Evolutionary conservation across 2,888 invertebrate species (phyloP).

Genomic region (Drosophila anceps): DNA sequence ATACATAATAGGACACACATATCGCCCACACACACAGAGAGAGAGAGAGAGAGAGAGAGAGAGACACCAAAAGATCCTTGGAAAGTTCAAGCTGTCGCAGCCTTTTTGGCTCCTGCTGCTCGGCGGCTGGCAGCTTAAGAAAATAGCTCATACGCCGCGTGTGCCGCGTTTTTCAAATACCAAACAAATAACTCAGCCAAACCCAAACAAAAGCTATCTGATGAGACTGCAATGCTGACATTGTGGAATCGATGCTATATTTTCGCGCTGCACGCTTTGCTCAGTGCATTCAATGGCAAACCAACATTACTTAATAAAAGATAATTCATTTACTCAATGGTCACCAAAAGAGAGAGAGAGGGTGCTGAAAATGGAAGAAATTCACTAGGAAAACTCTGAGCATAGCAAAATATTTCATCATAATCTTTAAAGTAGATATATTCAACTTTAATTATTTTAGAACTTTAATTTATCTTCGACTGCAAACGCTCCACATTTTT

Average conservation of each 20-base stretch:
- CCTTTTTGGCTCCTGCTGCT: conserved; percentile 45
- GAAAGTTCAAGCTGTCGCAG: conserved; percentile 63
- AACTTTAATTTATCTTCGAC: background rate
- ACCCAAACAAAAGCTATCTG: conserved; percentile 29
- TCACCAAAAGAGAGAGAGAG: background rate
- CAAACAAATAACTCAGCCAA: conserved; percentile 57
- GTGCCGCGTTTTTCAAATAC: conserved; percentile 65
- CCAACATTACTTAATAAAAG: conserved; percentile 35
- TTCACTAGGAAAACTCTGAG: background rate
- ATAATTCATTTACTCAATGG: conserved; percentile 3
- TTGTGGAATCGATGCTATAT: conserved; percentile 15
- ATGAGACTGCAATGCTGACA: conserved; percentile 38
- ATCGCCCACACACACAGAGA: conserved; percentile 31
- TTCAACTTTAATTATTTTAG: background rate
- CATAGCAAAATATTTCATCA: background rate
- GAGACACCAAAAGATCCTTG: conserved; percentile 31
- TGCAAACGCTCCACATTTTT: background rate
- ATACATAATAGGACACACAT: conserved; percentile 40
- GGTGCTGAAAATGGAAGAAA: background rate
- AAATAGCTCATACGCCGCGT: conserved; percentile 76
- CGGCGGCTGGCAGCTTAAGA: conserved; percentile 44
- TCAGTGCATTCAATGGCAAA: conserved; percentile 35
- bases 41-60: background rate
- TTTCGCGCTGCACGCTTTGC: conserved; percentile 15
- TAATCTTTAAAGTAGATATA: background rate